phyloP scores from a whole-genome alignment of 2,888 invertebrate genomes.

The Aphidius colemani region DNA sequence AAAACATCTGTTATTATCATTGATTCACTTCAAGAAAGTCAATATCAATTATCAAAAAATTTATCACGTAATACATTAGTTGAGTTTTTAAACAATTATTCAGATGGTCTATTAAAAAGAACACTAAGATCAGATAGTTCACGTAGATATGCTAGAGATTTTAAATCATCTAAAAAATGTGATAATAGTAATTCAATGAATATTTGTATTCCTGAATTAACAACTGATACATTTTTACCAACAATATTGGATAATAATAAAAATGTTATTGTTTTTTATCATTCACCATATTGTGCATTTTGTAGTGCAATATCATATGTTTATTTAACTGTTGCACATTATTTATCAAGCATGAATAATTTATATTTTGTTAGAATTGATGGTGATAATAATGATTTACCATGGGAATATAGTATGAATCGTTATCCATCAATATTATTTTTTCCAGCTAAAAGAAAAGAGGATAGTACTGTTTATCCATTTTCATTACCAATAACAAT shows the following conservation, averaged over 20 bases:
- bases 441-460: constrained; percentile 74
- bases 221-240: constrained; percentile 68
- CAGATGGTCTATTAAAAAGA: constrained; percentile 57
- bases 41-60: constrained; percentile 66
- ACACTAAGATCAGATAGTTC: constrained; percentile 54
- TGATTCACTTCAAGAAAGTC: constrained; percentile 75
- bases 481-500: constrained; percentile 67
- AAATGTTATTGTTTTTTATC: constrained; percentile 79
- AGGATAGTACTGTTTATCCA: constrained; percentile 75
- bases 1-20: constrained; percentile 74
- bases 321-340: constrained; percentile 70
- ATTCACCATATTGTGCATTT: constrained; percentile 79
- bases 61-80: constrained; percentile 57
- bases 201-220: constrained; percentile 69
- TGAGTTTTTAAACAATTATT: constrained; percentile 62
- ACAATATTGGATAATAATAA: constrained; percentile 67
- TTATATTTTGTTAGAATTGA: constrained; percentile 74
- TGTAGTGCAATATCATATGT: constrained; percentile 73
- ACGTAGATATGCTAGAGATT: constrained; percentile 38
- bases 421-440: constrained; percentile 80
- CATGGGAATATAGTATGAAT: constrained; percentile 83
- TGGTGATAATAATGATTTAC: constrained; percentile 82
- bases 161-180: constrained; percentile 37
- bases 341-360: constrained; percentile 63
- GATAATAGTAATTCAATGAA: constrained; percentile 33